These are phyloP conservation scores for Cassiopea xamachana DNA, from an alignment of 30 jellyfish, hydroid and myxozoan genomes.

Conservation along the genomic window DNA sequence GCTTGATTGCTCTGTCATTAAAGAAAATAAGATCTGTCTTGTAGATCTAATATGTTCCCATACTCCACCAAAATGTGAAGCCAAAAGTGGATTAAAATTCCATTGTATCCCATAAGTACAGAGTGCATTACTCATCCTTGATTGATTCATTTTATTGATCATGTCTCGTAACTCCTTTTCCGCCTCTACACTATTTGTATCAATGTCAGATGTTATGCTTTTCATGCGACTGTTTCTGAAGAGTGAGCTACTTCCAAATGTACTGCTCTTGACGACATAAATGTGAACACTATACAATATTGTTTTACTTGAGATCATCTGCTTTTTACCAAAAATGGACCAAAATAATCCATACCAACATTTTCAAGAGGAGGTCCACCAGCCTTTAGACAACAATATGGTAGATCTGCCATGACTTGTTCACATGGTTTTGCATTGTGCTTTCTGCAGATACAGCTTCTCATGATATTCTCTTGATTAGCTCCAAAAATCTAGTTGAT, in stretches of 20 bases:
- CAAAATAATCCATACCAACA: constrained; percentile 66
- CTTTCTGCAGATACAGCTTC: constrained; percentile 28
- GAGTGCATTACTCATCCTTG: background rate
- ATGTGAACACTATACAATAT: constrained; percentile 64
- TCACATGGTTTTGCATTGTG: constrained; percentile 19
- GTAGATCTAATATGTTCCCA: constrained; percentile 71
- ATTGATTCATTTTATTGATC: constrained; percentile 21
- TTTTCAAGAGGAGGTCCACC: constrained; percentile 50
- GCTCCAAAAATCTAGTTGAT: constrained; percentile 37
- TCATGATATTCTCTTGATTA: constrained; percentile 29
- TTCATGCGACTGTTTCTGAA: constrained; percentile 28
- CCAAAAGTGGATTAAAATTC: constrained; percentile 64
- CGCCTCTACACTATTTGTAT: constrained; percentile 61
- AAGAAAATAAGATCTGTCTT: constrained; percentile 36
- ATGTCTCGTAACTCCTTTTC: constrained; percentile 30
- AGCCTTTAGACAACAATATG: constrained; percentile 14
- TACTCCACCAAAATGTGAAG: constrained; percentile 68
- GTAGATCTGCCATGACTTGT: constrained; percentile 33
- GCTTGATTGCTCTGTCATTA: constrained; percentile 24
- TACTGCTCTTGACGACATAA: constrained; percentile 58
- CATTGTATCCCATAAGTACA: constrained; percentile 20
- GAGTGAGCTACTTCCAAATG: constrained; percentile 45
- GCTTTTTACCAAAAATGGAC: constrained; percentile 57
- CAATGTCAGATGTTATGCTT: constrained; percentile 51
- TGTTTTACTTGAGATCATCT: constrained; percentile 44